A percentile compares a stretch with the other conserved stretches of the same genome.
These are phyloP conservation scores for Prosapia bicincta DNA, from an alignment of 2,888 invertebrate genomes.

Conservation along the genomic window DNA sequence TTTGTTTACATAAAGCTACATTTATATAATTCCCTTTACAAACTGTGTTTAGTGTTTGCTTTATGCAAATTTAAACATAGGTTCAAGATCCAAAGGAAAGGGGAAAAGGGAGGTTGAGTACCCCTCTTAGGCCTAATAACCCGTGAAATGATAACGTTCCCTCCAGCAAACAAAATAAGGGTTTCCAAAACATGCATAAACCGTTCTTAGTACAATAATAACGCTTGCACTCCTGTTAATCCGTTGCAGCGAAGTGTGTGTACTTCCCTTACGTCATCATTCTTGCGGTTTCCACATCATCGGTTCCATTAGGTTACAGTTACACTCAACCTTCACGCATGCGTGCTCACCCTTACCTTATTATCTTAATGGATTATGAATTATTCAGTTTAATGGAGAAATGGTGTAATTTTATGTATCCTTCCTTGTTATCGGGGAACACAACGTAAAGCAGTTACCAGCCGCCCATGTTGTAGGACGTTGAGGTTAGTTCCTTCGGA, in stretches of 20 bases:
- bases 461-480: neutral
- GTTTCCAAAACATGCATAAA: neutral
- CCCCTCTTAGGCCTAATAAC: neutral
- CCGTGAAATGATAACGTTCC: neutral
- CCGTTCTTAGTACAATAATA: neutral
- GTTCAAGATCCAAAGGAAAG: neutral
- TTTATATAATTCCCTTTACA: neutral
- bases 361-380: neutral
- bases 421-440: neutral
- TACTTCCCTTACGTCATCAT: neutral
- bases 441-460: neutral
- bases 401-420: neutral
- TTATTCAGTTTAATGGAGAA: neutral
- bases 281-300: neutral
- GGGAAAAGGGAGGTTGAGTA: neutral
- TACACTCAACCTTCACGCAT: neutral
- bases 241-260: neutral
- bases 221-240: too few relatives aligned
- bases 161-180: neutral
- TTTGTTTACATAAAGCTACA: too few relatives aligned
- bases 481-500: too few relatives aligned
- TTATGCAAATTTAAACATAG: neutral
- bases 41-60: neutral
- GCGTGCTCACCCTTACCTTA: neutral
- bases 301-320: neutral